Percentiles rank a stretch among this genome's conserved stretches.
Conservation (phyloP, 2,888 invertebrate genomes). For the Athalia circularis region DNA sequence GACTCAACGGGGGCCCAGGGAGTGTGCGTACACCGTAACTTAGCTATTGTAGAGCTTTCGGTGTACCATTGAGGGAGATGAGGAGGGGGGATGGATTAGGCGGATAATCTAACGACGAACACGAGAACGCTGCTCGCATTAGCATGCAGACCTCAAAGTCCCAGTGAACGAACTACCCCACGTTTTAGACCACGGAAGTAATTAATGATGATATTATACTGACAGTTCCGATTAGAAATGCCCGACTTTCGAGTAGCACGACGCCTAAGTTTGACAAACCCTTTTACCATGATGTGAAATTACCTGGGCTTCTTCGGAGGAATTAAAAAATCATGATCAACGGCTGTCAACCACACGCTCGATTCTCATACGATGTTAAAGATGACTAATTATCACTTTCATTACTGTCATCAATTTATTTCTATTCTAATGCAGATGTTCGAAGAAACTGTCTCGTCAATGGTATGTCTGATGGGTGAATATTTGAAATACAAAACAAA, state of each 20-base stretch:
- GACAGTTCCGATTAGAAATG: slow-evolving; percentile 44
- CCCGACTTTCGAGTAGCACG: background rate
- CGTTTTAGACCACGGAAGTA: slow-evolving; percentile 46
- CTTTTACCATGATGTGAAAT: background rate
- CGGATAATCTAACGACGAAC: slow-evolving; percentile 55
- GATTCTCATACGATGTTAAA: too few species aligned
- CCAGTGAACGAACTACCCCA: slow-evolving; percentile 6
- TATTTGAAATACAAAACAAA: too few species aligned
- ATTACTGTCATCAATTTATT: too few species aligned
- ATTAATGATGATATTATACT: slow-evolving; percentile 55
- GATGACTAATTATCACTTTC: too few species aligned
- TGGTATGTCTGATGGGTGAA: too few species aligned
- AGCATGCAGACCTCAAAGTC: slow-evolving; percentile 48
- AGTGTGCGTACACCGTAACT: slow-evolving; percentile 55
- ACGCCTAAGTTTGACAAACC: background rate
- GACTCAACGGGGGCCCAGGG: slow-evolving; percentile 11
- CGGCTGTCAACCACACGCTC: too few species aligned
- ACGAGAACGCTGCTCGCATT: slow-evolving; percentile 50
- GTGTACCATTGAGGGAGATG: slow-evolving; percentile 43
- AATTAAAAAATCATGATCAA: too few species aligned
- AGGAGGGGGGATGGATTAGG: slow-evolving; percentile 34
- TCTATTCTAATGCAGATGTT: too few species aligned
- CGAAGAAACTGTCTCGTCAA: too few species aligned
- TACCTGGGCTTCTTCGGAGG: too few species aligned
- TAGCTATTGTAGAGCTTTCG: slow-evolving; percentile 57